Percentiles rank a stretch among this genome's conserved stretches.
These are phyloP conservation scores for Parnassius orleans DNA, from an alignment of 2,888 invertebrate genomes.

Conservation along the genomic window DNA sequence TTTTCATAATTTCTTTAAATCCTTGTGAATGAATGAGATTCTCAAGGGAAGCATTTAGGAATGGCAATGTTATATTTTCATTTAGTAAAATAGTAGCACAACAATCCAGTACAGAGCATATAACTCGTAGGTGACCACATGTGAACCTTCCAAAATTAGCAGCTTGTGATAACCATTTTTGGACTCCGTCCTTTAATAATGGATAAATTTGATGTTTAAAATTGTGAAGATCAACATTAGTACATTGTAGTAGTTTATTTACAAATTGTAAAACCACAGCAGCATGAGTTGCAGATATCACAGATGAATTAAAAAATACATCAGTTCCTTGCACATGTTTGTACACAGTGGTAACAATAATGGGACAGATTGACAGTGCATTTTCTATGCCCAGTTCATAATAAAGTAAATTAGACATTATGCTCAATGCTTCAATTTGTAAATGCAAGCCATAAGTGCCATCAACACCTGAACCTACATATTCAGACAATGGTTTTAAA, in stretches of 20 bases:
- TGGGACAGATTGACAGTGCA: conserved; percentile 72
- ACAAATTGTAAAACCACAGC: conserved; percentile 77
- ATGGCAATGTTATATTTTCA: conserved; percentile 51
- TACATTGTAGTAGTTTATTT: conserved; percentile 51
- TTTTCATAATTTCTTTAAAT: conserved; percentile 63
- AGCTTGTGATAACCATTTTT: conserved; percentile 76
- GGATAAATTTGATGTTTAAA: conserved; percentile 63
- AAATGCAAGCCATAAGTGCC: conserved; percentile 77
- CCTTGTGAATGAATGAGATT: conserved; percentile 66
- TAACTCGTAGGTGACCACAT: conserved; percentile 65
- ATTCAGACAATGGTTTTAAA: conserved; percentile 76
- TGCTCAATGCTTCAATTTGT: conserved; percentile 83
- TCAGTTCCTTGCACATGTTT: conserved; percentile 82
- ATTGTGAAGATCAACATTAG: conserved; percentile 41
- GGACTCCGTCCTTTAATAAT: conserved; percentile 60
- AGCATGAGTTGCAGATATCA: conserved; percentile 80
- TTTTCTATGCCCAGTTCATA: conserved; percentile 74
- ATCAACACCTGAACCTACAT: conserved; percentile 76
- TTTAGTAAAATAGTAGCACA: conserved; percentile 54
- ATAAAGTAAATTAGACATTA: conserved; percentile 78
- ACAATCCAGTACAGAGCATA: conserved; percentile 63
- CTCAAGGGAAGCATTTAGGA: conserved; percentile 53
- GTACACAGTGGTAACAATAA: conserved; percentile 78
- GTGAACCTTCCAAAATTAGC: conserved; percentile 59
- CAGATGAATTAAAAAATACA: conserved; percentile 64